phyloP scores from a whole-genome alignment of 92 coral and sea anemone species.

The Chrysogorgia sp. region DNA sequence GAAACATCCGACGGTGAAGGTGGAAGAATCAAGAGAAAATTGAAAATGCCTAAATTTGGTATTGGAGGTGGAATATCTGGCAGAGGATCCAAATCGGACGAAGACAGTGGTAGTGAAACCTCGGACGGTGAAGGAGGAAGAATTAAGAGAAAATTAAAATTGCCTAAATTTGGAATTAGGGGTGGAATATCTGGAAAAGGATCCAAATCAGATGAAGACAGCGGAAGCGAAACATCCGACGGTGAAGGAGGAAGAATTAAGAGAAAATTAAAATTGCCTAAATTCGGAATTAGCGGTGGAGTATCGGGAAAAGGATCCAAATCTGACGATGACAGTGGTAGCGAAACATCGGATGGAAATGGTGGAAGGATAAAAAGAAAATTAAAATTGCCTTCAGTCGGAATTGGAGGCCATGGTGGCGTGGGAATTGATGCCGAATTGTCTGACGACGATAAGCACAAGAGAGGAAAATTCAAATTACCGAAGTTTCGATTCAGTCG shows the following conservation, averaged over 20 bases:
- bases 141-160: too few relatives aligned
- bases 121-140: too few relatives aligned
- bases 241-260: too few relatives aligned
- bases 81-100: background rate
- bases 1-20: background rate
- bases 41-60: background rate
- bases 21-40: background rate
- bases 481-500: constrained; percentile 1
- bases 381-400: constrained; percentile 31
- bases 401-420: constrained; percentile 6
- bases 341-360: constrained; percentile 36
- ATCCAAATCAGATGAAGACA: too few relatives aligned
- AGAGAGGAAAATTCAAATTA: background rate
- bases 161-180: too few relatives aligned
- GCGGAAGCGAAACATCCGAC: too few relatives aligned
- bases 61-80: constrained; percentile 1
- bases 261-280: too few relatives aligned
- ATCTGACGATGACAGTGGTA: constrained; percentile 21
- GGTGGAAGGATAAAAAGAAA: constrained; percentile 40
- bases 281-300: too few relatives aligned
- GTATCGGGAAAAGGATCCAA: too few relatives aligned
- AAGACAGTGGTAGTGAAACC: background rate
- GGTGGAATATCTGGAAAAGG: too few relatives aligned
- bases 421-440: background rate
- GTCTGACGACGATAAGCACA: constrained; percentile 20